phyloP scores from a whole-genome alignment of 2,113 vertebrate genomes.

The Cariama cristata region DNA sequence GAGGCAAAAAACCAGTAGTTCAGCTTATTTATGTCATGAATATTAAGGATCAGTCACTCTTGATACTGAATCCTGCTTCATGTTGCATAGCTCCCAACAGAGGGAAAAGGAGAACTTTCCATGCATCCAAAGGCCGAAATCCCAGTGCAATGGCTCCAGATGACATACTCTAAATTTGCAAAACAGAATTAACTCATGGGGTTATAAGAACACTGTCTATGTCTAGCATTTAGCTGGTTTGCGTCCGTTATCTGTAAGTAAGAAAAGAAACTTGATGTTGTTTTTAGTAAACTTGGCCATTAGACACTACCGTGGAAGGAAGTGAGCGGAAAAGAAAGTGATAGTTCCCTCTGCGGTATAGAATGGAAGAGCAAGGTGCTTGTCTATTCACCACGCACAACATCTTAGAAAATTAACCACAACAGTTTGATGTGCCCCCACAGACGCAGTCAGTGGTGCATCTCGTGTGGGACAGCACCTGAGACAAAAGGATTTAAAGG shows the following conservation, averaged over 20 bases:
- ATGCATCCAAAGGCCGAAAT: neutral
- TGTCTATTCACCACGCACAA: neutral
- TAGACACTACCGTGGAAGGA: neutral
- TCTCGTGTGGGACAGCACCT: neutral
- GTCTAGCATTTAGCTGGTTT: neutral
- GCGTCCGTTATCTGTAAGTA: neutral
- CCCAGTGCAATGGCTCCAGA: neutral
- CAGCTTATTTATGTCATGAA: neutral
- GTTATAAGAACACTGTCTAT: neutral
- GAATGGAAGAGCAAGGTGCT: neutral
- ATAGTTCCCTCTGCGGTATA: neutral
- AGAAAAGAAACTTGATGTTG: neutral
- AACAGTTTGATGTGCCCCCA: neutral
- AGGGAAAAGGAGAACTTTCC: neutral
- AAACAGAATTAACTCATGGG: neutral
- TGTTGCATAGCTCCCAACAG: neutral
- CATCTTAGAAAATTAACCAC: neutral
- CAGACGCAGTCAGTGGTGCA: neutral
- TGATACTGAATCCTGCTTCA: neutral
- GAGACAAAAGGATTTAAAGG: neutral
- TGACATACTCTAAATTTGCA: neutral
- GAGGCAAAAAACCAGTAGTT: neutral
- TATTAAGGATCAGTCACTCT: neutral
- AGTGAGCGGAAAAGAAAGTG: neutral
- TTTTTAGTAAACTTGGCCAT: slow-evolving; percentile 31